Percentiles rank a stretch among this genome's conserved stretches.
Evolutionary conservation across 2,888 invertebrate species (phyloP).

Genomic region (Sycophila texana): DNA sequence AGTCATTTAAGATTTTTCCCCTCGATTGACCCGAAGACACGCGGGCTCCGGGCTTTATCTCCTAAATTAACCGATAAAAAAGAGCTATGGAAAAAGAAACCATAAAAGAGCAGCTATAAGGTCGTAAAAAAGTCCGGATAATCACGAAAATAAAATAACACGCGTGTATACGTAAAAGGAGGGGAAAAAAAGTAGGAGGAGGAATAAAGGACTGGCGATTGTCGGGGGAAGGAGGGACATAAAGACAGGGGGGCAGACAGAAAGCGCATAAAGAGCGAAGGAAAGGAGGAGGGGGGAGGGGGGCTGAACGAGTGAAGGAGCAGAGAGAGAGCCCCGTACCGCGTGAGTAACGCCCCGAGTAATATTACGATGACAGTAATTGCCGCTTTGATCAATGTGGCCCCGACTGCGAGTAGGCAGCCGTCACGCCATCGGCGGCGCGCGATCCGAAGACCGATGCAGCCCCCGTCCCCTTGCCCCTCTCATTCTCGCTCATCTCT

Average conservation of each 20-base stretch:
- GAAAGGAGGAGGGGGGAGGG: slow-evolving; percentile 35
- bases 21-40: neutral
- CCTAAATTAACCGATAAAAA: slow-evolving; percentile 1
- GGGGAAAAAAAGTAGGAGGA: neutral
- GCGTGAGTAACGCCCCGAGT: slow-evolving; percentile 71
- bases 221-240: slow-evolving; percentile 26
- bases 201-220: slow-evolving; percentile 12
- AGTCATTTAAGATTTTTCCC: neutral
- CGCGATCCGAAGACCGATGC: slow-evolving; percentile 29
- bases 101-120: slow-evolving; percentile 12
- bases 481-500: slow-evolving; percentile 4
- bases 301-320: no score
- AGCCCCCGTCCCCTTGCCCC: slow-evolving; percentile 11
- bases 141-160: slow-evolving; percentile 49
- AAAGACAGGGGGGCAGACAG: slow-evolving; percentile 36
- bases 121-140: slow-evolving; percentile 36
- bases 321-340: slow-evolving; percentile 26
- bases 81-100: slow-evolving; percentile 3
- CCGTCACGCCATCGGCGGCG: slow-evolving; percentile 57
- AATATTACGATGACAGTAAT: slow-evolving; percentile 74
- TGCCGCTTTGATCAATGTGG: slow-evolving; percentile 74
- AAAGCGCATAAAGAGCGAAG: slow-evolving; percentile 42
- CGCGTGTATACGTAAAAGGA: neutral
- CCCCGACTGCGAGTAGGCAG: slow-evolving; percentile 67
- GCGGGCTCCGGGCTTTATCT: neutral